Base-by-base conservation (phyloP, 2,797 vertebrate genomes). In the Perdix hodgsoniae region DNA sequence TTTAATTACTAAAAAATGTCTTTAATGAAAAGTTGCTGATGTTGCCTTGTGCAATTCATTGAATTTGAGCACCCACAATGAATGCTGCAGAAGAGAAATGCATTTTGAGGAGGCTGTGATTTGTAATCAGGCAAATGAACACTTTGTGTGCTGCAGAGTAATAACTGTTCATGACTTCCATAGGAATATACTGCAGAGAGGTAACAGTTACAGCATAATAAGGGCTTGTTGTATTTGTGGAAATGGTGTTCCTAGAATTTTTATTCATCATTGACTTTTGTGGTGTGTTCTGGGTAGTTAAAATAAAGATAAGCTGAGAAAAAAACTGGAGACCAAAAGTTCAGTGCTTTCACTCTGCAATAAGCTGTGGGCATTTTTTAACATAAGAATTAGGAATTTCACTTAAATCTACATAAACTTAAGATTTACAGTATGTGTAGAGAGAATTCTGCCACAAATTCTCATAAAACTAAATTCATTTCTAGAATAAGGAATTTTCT, bases 41-140 rank as follows among this genome's bases (percentile, higher is more conserved):
- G 31, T 52, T 40, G 12, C 16, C 3, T 49, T 72, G 16, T 54
- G 31, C 33, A 37, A 8, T 44, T 27, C 15, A 3, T 18, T 56
- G 44, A 44, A 31, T 79, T 66, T 64, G 29, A 11, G 67, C 49
- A 54, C 15, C 14, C 10, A 9, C 1, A 5, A 3, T 76, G 65
- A 8, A 54, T 79, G 4, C 0, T 54, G 26, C 1, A 1, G 5
- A 50, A 79, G 14, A 47, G 0, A 60, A 72, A 14, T 65, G 10
- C 10, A 49, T 69, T 35, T 27, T 22, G n/a, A 79, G 26, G 56
- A 56, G 76, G 7, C 24, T 42, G 66, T 47, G 29, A 14, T 26
- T 42, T 54, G 39, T 18, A 39, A 31, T 5, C 56, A 47, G 12
- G 18, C 19, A 29, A 33, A 63, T 21, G 22, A 72, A 9, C 2